Conservation (phyloP, 2,888 invertebrate species). For the Lymantria monacha region DNA sequence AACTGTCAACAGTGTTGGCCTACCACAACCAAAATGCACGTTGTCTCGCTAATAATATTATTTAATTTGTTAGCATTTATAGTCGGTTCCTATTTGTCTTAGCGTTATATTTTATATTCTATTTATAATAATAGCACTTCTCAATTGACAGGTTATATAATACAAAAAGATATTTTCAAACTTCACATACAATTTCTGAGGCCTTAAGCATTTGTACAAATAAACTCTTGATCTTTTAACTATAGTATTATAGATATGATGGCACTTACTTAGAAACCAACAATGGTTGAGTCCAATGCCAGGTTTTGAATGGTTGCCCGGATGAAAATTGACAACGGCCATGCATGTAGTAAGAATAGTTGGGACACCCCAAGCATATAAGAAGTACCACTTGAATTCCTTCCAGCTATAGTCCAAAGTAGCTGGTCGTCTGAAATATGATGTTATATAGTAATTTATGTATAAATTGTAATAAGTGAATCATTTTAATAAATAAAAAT, state of each 20-base stretch:
- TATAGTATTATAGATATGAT: not conserved
- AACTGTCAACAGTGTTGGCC: no score
- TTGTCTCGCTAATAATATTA: no score
- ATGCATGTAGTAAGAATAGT: constrained; percentile 73
- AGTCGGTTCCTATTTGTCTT: not conserved
- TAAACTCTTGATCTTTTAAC: not conserved
- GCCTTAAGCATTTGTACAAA: no score
- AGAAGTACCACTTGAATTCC: constrained; percentile 77
- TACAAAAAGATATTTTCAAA: not conserved
- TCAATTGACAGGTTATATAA: not conserved
- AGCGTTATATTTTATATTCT: not conserved
- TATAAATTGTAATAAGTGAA: not conserved
- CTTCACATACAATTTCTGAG: not conserved
- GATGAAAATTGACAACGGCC: constrained; percentile 75
- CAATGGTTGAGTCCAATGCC: constrained; percentile 82
- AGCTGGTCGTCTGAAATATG: constrained; percentile 48
- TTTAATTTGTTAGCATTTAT: no score
- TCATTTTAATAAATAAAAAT: not conserved
- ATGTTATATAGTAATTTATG: not conserved
- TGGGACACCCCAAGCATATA: constrained; percentile 83
- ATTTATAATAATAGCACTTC: not conserved
- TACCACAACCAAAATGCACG: no score
- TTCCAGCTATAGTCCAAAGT: constrained; percentile 79
- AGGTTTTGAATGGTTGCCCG: constrained; percentile 78
- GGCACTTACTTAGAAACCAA: constrained; percentile 84